phyloP scores from a whole-genome alignment of 1,140 invertebrate species.

The Heterodera carotae region DNA sequence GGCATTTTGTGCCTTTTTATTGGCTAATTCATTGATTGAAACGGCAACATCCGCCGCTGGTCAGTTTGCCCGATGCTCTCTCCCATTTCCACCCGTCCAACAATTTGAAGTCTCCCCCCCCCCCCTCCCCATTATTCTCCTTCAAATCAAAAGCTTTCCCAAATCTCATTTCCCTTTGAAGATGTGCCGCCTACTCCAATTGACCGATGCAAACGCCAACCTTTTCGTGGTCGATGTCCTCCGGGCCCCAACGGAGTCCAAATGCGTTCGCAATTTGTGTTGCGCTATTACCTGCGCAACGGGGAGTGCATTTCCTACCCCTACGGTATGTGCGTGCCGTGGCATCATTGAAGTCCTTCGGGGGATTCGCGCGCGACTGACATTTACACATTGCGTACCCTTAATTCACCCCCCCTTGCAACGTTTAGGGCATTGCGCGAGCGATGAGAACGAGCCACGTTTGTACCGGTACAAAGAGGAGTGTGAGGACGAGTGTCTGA shows the following conservation, averaged over 20 bases:
- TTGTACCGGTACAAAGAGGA: conserved; percentile 66
- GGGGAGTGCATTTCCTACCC: conserved; percentile 65
- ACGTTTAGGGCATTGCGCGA: conserved; percentile 59
- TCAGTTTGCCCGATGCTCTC: neutral
- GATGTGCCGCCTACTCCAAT: conserved; percentile 32
- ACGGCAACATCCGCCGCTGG: no score
- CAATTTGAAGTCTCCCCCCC: neutral
- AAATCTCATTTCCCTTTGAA: neutral
- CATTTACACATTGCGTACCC: neutral
- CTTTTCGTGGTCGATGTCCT: conserved; percentile 63
- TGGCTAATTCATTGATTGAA: neutral
- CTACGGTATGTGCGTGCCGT: conserved; percentile 52
- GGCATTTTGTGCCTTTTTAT: neutral
- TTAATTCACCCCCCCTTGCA: conserved; percentile 2
- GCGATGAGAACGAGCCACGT: conserved; percentile 59
- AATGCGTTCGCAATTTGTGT: conserved; percentile 63
- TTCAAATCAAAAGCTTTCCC: neutral
- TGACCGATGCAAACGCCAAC: conserved; percentile 65
- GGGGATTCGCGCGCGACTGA: no score
- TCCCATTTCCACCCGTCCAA: neutral
- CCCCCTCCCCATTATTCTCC: neutral
- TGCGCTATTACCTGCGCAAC: conserved; percentile 61
- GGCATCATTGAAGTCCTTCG: no score
- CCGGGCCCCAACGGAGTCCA: conserved; percentile 42
- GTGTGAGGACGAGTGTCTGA: conserved; percentile 61